Evolutionary conservation across 2,888 invertebrate species (phyloP), one percentile per base, ranked within the genome.

Genomic region (Monochamus alternatus): DNA sequence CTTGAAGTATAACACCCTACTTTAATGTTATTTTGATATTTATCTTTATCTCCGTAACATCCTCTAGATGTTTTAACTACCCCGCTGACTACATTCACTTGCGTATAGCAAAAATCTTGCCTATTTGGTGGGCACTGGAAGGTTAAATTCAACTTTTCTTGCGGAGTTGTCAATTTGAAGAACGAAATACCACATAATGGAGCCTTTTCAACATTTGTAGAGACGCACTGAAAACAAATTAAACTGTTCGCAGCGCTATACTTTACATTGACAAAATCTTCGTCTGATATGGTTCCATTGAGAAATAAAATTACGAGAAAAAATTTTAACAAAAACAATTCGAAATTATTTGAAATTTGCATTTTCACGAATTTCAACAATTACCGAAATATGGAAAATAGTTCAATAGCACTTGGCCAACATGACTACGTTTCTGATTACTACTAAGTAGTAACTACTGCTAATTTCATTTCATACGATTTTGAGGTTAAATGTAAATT

Each of bases 191-290:
- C 81, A 51, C 84, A 84, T 47, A 78, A 62, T 1, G 83, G 83
- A 12, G 75, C 38, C 10, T 74, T 52, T 51, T 81, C 81, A 7
- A 60, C 5, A 52, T 72, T 65, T 10, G 81, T 75, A 0, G 82
- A 79, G 59, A 76, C 60, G 59, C 84, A 84, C 73, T 84, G 84
- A 43, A 82, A 83, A 69, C 84, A 84, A 9, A 81, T 73, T 52
- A 84, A 70, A 74, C 75, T 78, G 71, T 77, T 81, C 12, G 84
- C 55, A 4, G 55, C 55, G 14, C 55, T 55, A 22, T 14, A 55
- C 5, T 22, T 55, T 55, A 55, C 22, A 22, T 22, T 55, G 5
- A 38, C 38, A 38, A 38, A 38, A 38, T 38, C 38, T 38, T 7
- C 38, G 7, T 38, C 7, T 5, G 38, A 38, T 38, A 5, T 7